Percentiles rank a stretch among this genome's conserved stretches.
Conservation (phyloP, 2,888 invertebrate species). For the Drosophila eohydei region DNA sequence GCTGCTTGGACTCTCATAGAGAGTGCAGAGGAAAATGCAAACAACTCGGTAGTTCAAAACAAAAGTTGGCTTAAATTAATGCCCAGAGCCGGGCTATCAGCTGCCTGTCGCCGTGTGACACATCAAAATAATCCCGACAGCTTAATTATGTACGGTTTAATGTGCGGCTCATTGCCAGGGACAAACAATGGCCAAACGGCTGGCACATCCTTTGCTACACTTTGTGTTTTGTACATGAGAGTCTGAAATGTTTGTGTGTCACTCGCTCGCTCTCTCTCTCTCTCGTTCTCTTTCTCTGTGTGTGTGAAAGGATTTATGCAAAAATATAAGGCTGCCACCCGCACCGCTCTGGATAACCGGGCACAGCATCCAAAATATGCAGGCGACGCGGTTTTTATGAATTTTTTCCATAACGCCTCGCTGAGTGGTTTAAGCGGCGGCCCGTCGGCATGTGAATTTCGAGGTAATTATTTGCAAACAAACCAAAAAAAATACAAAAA, state of each 20-base stretch:
- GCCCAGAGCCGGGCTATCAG: conserved; percentile 68
- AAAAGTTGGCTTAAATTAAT: conserved; percentile 79
- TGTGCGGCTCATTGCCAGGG: conserved; percentile 70
- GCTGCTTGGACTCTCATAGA: conserved; percentile 51
- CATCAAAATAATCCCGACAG: conserved; percentile 83
- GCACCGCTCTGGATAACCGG: conserved; percentile 56
- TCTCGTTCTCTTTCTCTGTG: conserved; percentile 10
- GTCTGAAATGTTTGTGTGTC: conserved; percentile 40
- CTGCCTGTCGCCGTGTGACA: conserved; percentile 80
- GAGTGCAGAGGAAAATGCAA: conserved; percentile 29
- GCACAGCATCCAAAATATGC: conserved; percentile 51
- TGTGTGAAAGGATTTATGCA: conserved; percentile 76
- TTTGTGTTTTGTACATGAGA: conserved; percentile 24
- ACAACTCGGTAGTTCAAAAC: conserved; percentile 56
- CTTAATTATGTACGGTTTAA: conserved; percentile 82
- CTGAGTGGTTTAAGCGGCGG: conserved; percentile 68
- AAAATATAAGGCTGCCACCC: conserved; percentile 66
- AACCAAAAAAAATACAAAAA: conserved; percentile 14
- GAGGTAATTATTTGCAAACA: conserved; percentile 76
- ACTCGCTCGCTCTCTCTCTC: background rate
- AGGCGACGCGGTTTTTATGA: conserved; percentile 53
- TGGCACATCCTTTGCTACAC: conserved; percentile 52
- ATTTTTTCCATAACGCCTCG: conserved; percentile 73
- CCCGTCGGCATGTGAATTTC: conserved; percentile 50
- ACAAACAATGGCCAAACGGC: conserved; percentile 57